Base-by-base conservation (phyloP, 1,140 invertebrate genomes). In the Anoplolepis gracilipes region DNA sequence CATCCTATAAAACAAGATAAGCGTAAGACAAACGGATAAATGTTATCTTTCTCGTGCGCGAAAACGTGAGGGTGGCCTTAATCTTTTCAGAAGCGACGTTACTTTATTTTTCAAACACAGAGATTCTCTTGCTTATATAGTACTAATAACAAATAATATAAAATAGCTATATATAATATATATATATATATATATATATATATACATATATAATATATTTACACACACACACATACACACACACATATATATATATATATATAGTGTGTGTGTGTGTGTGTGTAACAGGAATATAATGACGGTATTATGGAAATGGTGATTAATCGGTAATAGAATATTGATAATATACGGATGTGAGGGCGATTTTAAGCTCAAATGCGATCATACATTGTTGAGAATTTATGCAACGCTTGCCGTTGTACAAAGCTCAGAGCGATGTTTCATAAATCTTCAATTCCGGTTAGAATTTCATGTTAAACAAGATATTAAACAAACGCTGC, bases 361-460 rank as follows among this genome's bases (percentile, higher is more conserved):
- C 65, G 57, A 81, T 70, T 70, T n/a, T 81, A 30, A 53, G 1
- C 64, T 25, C 42, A 25, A 78, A 39, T 67, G 13, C 30, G 25
- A 13, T 42, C 53, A 36, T 46, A 67, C 25, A 11, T 81, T 70
- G 69, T 81, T 64, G 77, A 70, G 46, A 81, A 81, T 81, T 81
- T 81, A 81, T 81, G 65, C 49, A 33, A 33, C 49, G 33, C 19
- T 57, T 81, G 33, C 46, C 69, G 42, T 69, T 67, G 8, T 39
- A 2, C 77, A 61, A 19, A 36, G 61, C 28, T 36, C 30, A 57
- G 33, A 42, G 46, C 16, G 22, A 72, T 72, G 65, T 81, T 72
- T 81, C 78, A 81, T 72, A 57, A 81, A 81, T 81, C 65, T 81
- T 72, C 78, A 72, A 72, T 81, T 72, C 33, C 36, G 33, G 69